These are phyloP conservation scores for Elysia chlorotica DNA, from an alignment of 1,140 invertebrate genomes.

Conservation along the genomic window DNA sequence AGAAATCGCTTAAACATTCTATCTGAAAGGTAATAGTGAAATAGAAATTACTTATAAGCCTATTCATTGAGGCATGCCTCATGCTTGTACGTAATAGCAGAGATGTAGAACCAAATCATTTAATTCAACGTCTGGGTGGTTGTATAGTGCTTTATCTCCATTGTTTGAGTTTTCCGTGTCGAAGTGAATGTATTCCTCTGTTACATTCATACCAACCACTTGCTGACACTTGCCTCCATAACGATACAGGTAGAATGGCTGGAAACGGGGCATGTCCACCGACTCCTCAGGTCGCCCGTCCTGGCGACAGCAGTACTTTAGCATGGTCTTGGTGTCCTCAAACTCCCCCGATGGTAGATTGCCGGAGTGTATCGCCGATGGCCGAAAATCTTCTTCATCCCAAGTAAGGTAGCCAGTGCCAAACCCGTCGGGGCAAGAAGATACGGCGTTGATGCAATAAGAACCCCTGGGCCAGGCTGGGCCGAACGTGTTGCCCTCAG, in stretches of 20 bases:
- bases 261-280: not conserved
- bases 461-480: not conserved
- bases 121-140: not conserved
- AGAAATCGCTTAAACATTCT: too few species aligned
- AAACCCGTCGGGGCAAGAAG: not conserved
- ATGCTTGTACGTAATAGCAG: not conserved
- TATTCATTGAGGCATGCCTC: too few species aligned
- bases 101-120: not conserved
- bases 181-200: not conserved
- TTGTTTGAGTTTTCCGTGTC: not conserved
- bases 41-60: too few species aligned
- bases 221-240: not conserved
- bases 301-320: not conserved
- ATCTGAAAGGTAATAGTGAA: too few species aligned
- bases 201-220: not conserved
- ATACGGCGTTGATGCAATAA: not conserved
- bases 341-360: not conserved
- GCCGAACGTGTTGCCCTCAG: not conserved
- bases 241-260: not conserved
- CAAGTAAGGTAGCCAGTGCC: not conserved
- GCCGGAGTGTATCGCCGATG: too few species aligned
- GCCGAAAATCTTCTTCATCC: slow-evolving; percentile 2
- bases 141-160: not conserved
- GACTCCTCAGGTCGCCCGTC: not conserved
- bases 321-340: not conserved